A percentile compares a stretch with the other conserved stretches of the same genome.
These are phyloP conservation scores for Drosophila hydei DNA, from an alignment of 1,140 invertebrate genomes.

Conservation along the genomic window DNA sequence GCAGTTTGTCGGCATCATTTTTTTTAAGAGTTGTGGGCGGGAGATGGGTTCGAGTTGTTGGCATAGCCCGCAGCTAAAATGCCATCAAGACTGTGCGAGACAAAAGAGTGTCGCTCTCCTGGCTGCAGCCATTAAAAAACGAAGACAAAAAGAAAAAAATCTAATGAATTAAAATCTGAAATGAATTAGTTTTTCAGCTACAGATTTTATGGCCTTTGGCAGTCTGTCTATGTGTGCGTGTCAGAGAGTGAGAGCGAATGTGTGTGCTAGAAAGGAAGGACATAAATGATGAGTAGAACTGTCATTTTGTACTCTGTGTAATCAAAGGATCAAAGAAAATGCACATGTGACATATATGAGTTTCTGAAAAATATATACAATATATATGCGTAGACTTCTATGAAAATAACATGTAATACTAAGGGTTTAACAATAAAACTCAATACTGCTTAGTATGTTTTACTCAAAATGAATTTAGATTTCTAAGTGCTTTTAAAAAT, in stretches of 20 bases:
- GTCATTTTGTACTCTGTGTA: conserved; percentile 17
- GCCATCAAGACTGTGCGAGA: conserved; percentile 39
- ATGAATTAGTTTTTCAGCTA: conserved; percentile 56
- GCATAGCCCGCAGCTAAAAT: conserved; percentile 37
- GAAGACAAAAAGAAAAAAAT: conserved; percentile 18
- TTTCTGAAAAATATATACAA: too few species aligned
- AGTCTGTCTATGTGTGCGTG: conserved; percentile 9
- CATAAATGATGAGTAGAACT: conserved; percentile 5
- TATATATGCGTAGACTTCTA: too few species aligned
- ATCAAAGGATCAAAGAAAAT: conserved; percentile 48
- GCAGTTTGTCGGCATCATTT: conserved; percentile 33
- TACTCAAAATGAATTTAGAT: too few species aligned
- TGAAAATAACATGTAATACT: too few species aligned
- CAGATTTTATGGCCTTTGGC: conserved; percentile 49
- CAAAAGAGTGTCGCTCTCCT: conserved; percentile 27
- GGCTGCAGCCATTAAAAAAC: conserved; percentile 15
- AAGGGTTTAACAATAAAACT: too few species aligned
- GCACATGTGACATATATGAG: conserved; percentile 8
- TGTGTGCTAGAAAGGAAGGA: neutral
- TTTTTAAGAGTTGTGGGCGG: conserved; percentile 1
- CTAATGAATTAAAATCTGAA: conserved; percentile 66
- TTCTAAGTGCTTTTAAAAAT: too few species aligned
- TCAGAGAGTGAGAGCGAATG: neutral
- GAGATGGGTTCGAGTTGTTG: conserved; percentile 4
- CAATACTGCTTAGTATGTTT: too few species aligned